Base-by-base conservation (phyloP, 2,888 invertebrate genomes). In the Lymantria monacha region DNA sequence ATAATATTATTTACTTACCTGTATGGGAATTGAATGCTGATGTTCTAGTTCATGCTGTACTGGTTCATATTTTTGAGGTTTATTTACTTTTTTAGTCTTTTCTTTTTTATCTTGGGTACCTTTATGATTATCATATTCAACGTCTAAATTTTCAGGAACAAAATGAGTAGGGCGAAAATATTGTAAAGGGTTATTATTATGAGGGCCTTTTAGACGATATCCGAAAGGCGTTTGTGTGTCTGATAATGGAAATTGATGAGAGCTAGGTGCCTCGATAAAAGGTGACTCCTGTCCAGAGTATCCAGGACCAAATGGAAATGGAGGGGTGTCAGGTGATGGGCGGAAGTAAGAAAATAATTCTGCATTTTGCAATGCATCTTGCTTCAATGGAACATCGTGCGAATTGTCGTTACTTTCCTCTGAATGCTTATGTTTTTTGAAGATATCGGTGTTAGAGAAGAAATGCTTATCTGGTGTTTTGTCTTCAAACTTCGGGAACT, bases 371-470 rank as follows among this genome's bases (percentile, higher is more conserved):
- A 14, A 15, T 55, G 44, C 0, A 9, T 22, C 7, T 30, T 37
- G 9, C 44, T 58, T 30, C 31, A 11, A 15, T 13, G 14, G 41
- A 30, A 30, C 13, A 44, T 42, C 44, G 30, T 48, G 46, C 1
- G 12, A 12, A 13, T 55, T 48, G 13, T 48, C 47, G 15, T 42
- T 42, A 45, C 54, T 53, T 15, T 15, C n/a, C 36, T 42, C 5
- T 9, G 31, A 14, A 69, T 69, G 58, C 10, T 65, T 63, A 30
- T 61, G 68, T 42, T 75, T 73, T 44, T 77, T 70, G 30, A 74
- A 70, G 36, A 77, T 64, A 48, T 82, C 80, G 65, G 79, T 79
- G 45, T 85, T 85, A 0, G 80, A 61, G 67, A 87, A 86, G 1
- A 31, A 7, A 37, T 37, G 11, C 7, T 45, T 36, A 12, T 7